Evolutionary conservation across 2,797 vertebrate species (phyloP).

Genomic region (Anguilla megastoma): DNA sequence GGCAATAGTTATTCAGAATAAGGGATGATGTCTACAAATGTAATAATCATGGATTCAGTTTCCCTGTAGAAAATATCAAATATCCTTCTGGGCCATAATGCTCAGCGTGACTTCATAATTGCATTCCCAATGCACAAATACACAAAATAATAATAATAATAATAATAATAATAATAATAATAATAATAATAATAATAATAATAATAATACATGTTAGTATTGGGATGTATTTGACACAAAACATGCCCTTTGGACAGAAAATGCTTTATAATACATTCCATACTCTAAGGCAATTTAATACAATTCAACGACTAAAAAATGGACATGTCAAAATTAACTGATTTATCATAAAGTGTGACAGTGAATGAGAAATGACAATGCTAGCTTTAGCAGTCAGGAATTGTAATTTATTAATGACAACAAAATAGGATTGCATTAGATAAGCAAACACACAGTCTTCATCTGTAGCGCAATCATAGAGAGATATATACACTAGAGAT

Average conservation of each 20-base stretch:
- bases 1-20: not conserved
- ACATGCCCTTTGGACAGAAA: not conserved
- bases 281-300: constrained; percentile 3
- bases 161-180: constrained; percentile 43
- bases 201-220: constrained; percentile 48
- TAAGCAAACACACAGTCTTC: not conserved
- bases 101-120: not conserved
- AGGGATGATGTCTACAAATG: not conserved
- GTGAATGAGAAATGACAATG: not conserved
- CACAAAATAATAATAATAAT: constrained; percentile 25
- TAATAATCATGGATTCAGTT: not conserved
- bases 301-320: not conserved
- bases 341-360: not conserved
- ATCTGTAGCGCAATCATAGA: not conserved
- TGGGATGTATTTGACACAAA: constrained; percentile 27
- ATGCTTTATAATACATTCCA: not conserved
- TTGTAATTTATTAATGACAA: not conserved
- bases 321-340: not conserved
- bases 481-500: too few relatives aligned
- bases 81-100: not conserved
- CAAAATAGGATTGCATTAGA: not conserved
- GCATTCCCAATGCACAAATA: not conserved
- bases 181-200: constrained; percentile 36
- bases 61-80: not conserved
- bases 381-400: not conserved